Percentiles rank a stretch among this genome's conserved stretches.
Conservation (phyloP, 37 sponge, comb jelly and placozoan genomes). For the Corticium candelabrum region DNA sequence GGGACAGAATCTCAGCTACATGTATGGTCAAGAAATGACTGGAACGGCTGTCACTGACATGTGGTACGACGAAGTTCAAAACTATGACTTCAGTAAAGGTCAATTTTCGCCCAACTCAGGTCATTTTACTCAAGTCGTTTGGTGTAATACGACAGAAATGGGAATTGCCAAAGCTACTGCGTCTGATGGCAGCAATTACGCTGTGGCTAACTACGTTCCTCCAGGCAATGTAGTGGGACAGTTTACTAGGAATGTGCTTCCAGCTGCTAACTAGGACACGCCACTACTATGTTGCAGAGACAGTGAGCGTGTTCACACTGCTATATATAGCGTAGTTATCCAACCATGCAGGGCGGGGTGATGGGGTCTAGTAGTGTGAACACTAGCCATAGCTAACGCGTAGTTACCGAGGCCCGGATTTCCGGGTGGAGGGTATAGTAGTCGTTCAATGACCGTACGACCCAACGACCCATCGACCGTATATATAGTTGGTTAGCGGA, state of each 20-base stretch:
- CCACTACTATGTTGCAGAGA: too few relatives aligned
- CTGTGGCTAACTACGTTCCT: slow-evolving; percentile 70
- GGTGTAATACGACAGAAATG: slow-evolving; percentile 63
- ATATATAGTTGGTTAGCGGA: too few relatives aligned
- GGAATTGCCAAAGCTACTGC: slow-evolving; percentile 32
- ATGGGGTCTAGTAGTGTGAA: too few relatives aligned
- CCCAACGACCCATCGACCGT: too few relatives aligned
- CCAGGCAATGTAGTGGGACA: slow-evolving; percentile 53
- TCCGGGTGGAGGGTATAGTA: too few relatives aligned
- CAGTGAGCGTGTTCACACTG: too few relatives aligned
- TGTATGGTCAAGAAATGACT: slow-evolving; percentile 36
- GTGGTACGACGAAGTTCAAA: slow-evolving; percentile 77
- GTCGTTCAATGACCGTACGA: too few relatives aligned
- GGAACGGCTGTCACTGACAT: slow-evolving; percentile 33
- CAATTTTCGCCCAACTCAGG: slow-evolving; percentile 62
- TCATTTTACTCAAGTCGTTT: slow-evolving; percentile 92
- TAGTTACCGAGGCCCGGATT: too few relatives aligned
- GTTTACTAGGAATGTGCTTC: slow-evolving; percentile 49
- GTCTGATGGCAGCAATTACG: slow-evolving; percentile 30
- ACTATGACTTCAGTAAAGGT: slow-evolving; percentile 61
- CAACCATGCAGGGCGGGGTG: too few relatives aligned
- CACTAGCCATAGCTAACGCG: too few relatives aligned
- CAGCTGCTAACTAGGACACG: not conserved
- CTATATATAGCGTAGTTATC: too few relatives aligned
- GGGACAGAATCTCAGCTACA: slow-evolving; percentile 75